phyloP scores from a whole-genome alignment of 2,797 vertebrate species.

The Melanotaenia trifasciata region DNA sequence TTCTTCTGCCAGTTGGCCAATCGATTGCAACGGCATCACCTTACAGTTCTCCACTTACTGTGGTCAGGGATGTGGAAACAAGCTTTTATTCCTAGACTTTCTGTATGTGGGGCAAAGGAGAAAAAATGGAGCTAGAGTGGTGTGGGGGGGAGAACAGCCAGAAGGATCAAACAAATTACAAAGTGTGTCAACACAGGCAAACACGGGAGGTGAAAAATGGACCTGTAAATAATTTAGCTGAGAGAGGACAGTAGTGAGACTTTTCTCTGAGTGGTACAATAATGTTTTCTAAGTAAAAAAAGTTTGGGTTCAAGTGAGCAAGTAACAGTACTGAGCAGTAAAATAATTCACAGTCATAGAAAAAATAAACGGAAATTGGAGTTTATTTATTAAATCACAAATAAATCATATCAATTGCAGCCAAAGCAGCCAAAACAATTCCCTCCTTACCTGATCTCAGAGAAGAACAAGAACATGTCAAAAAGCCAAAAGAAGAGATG shows the following conservation, averaged over 20 bases:
- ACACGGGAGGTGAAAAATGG: constrained; percentile 63
- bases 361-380: no score
- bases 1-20: constrained; percentile 55
- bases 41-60: constrained; percentile 69
- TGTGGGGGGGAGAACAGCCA: constrained; percentile 28
- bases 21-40: constrained; percentile 64
- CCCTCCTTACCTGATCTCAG: no score
- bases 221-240: constrained; percentile 76
- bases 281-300: not conserved
- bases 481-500: no score
- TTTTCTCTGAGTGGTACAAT: constrained; percentile 20
- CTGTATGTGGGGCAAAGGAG: constrained; percentile 42
- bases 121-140: constrained; percentile 25
- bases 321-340: not conserved
- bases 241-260: constrained; percentile 33
- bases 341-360: no score
- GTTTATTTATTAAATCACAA: no score
- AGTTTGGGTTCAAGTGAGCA: constrained; percentile 26
- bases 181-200: constrained; percentile 73
- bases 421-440: no score
- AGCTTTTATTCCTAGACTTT: constrained; percentile 52
- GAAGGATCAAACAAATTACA: constrained; percentile 68
- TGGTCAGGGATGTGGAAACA: constrained; percentile 65
- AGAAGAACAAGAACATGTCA: no score
- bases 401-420: no score